Percentiles rank a stretch among this genome's conserved stretches.
phyloP scores from a whole-genome alignment of 2,113 vertebrate genomes.

The Trogon melanurus region DNA sequence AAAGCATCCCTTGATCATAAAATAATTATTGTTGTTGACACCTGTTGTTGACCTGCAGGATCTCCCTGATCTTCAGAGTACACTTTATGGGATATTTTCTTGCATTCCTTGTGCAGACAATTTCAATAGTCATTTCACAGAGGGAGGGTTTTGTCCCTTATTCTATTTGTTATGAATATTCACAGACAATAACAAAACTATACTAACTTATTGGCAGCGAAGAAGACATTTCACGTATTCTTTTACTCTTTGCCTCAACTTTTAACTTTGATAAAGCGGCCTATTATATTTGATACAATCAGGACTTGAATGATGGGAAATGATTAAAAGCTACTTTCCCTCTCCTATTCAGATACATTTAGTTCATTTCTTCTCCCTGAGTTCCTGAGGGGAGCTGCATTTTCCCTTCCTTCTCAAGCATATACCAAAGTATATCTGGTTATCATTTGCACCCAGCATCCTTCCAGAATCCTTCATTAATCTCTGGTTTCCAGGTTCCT shows the following conservation, averaged over 20 bases:
- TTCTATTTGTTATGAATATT: background rate
- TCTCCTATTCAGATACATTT: background rate
- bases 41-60: background rate
- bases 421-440: background rate
- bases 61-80: background rate
- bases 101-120: background rate
- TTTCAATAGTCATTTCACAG: background rate
- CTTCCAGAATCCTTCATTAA: background rate
- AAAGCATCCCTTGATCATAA: background rate
- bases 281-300: background rate
- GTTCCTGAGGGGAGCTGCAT: background rate
- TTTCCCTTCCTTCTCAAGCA: background rate
- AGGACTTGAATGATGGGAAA: background rate
- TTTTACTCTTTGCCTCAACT: background rate
- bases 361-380: background rate
- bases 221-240: background rate
- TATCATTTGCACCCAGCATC: background rate
- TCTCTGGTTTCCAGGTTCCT: background rate
- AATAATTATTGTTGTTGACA: background rate
- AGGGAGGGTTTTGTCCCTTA: background rate
- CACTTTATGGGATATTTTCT: background rate
- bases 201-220: background rate
- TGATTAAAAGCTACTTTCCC: background rate
- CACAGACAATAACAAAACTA: background rate
- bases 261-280: background rate